Base-by-base conservation (phyloP, 1,140 invertebrate genomes). In the Drosophila sturtevanti region DNA sequence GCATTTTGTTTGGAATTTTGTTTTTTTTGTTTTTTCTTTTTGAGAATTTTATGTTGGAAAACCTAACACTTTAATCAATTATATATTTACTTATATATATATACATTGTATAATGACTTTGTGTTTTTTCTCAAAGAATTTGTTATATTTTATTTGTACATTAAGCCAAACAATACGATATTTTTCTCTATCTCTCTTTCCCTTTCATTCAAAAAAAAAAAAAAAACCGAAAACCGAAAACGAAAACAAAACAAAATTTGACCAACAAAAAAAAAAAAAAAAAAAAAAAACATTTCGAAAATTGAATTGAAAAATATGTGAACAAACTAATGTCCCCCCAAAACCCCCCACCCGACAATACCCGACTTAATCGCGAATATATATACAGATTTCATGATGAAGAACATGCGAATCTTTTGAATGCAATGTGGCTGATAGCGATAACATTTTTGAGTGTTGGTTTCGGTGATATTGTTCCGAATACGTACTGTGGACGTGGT, bases 391-490 rank as follows among this genome's bases (percentile, higher is more conserved):
- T 97, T 95, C 97, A 98, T 94, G 98, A 98, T 92, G 96, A 97
- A 93, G 97, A 98, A 93, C 98, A 99, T 94, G 97, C 97, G 91
- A 99, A 99, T 93, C 96, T 99, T 89, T 95, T 99, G 89, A 99
- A 99, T 94, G 97, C 98, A 86, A 98, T 99, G 98, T 99, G 98
- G 98, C 95, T 99, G 93, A 98, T 99, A 93, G 97, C 98, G 90
- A 99, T 98, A 92, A 99, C 98, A 89, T 97, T 99, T 95, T 95
- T 99, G 89, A 98, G 98, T 93, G 98, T 99, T 92, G 98, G 98
- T 92, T 99, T 99, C 94, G 99, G 99, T 92, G 99, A 99, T 94
- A 99, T 99, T 93, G 98, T 99, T 92, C 99, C 99, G 91, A 99
- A 99, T 94, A 99, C 99, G 77, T 99, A 99, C 94, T 99, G 98